Evolutionary conservation across 1,140 invertebrate genomes (phyloP), one percentile per base, ranked within the genome.

Genomic region (Planococcus citri): DNA sequence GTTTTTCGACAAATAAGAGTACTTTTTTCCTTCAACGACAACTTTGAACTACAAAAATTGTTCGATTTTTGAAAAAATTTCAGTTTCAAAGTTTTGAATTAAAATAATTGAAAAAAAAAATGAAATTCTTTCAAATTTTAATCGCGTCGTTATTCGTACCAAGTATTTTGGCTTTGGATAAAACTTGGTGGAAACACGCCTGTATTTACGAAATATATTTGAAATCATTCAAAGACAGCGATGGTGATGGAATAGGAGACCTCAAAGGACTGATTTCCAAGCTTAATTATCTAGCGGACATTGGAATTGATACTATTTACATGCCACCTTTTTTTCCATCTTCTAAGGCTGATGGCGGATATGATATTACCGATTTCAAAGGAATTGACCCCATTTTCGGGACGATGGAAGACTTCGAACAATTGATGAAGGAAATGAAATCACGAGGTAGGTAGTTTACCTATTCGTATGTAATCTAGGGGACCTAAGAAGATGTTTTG

Each of bases 141-240:
- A n/a, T n/a, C n/a, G n/a, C n/a, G n/a, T n/a, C n/a, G n/a, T n/a
- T n/a, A n/a, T n/a, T n/a, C n/a, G n/a, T n/a, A n/a, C n/a, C n/a
- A n/a, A n/a, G n/a, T n/a, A n/a, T n/a, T n/a, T n/a, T n/a, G n/a
- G n/a, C n/a, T n/a, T n/a, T n/a, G n/a, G n/a, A n/a, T n/a, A n/a
- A n/a, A n/a, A 58, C 90, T 91, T 93, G 91, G 90, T 92, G 87
- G 85, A 80, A 89, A 72, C 82, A 82, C 29, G 84, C 83, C 1
- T 76, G 84, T 12, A 80, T 91, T 29, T 93, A 93, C 76, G 88
- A 92, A 77, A 84, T 92, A 60, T 90, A 91, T 76, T 87, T 88
- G 0, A 79, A 87, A 68, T 90, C 88, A 3, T 92, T 90, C 76
- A 86, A 86, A 74, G 91, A 93, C 75, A 85, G 83, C 69, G 81